Conservation (phyloP, 2,888 invertebrate species). For the Drosophila paucipuncta region DNA sequence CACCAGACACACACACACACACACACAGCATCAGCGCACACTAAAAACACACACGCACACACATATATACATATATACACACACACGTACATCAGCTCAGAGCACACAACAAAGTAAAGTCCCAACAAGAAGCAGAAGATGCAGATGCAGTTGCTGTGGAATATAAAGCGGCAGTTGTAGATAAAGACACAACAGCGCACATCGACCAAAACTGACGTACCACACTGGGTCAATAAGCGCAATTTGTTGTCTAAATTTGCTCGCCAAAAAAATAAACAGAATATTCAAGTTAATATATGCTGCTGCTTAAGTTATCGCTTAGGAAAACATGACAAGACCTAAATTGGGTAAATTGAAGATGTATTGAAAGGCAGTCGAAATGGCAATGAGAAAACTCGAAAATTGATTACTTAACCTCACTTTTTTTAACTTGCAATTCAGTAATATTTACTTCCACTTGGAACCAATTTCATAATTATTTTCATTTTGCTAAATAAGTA, state of each 20-base stretch:
- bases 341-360: not conserved
- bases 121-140: constrained; percentile 57
- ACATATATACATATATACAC: not conserved
- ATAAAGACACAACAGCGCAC: constrained; percentile 62
- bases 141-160: constrained; percentile 41
- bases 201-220: constrained; percentile 41
- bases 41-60: constrained; percentile 5
- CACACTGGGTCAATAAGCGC: constrained; percentile 14
- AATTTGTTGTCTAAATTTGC: not conserved
- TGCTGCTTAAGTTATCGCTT: not conserved
- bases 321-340: not conserved
- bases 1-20: constrained; percentile 8
- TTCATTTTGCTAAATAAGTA: not conserved
- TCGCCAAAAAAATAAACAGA: not conserved
- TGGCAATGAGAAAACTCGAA: not conserved
- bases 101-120: constrained; percentile 55
- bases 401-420: not conserved
- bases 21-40: constrained; percentile 7
- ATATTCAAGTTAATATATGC: not conserved
- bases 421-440: not conserved
- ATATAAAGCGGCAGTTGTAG: constrained; percentile 65
- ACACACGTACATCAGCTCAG: not conserved
- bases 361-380: not conserved
- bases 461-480: not conserved
- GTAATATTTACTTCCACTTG: not conserved